Percentiles rank a stretch among this genome's conserved stretches.
Conservation (phyloP, 2,113 vertebrate species). For the Microcebus tavaratra region DNA sequence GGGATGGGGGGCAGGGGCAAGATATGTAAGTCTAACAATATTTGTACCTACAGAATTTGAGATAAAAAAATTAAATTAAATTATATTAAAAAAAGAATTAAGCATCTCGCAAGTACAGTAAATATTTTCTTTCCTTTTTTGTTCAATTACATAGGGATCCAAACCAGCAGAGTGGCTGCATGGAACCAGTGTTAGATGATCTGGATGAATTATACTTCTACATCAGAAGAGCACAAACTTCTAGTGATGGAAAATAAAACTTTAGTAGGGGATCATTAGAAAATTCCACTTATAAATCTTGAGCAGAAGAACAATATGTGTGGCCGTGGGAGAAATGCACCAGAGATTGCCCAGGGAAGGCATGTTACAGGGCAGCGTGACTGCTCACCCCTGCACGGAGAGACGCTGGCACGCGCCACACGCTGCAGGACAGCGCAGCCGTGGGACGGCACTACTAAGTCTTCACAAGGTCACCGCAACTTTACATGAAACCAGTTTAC, state of each 20-base stretch:
- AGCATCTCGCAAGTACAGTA: neutral
- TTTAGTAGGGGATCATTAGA: neutral
- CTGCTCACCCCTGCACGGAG: neutral
- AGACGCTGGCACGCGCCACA: neutral
- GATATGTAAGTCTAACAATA: too few relatives aligned
- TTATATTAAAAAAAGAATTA: neutral
- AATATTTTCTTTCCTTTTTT: neutral
- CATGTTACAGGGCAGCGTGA: neutral
- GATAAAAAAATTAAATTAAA: too few relatives aligned
- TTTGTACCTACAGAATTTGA: too few relatives aligned
- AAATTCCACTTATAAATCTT: neutral
- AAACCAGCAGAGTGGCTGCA: accelerated
- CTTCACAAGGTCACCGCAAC: neutral
- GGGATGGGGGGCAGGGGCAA: too few relatives aligned
- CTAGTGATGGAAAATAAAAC: neutral
- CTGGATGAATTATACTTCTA: neutral
- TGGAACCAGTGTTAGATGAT: neutral
- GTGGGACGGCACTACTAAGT: neutral
- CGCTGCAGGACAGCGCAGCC: too few relatives aligned
- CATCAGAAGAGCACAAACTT: neutral
- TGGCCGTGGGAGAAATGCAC: neutral
- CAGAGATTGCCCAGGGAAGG: neutral
- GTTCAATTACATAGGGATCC: neutral
- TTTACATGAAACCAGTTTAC: neutral
- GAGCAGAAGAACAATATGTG: neutral